phyloP scores from a whole-genome alignment of 1,140 invertebrate species.

The Littorina saxatilis region DNA sequence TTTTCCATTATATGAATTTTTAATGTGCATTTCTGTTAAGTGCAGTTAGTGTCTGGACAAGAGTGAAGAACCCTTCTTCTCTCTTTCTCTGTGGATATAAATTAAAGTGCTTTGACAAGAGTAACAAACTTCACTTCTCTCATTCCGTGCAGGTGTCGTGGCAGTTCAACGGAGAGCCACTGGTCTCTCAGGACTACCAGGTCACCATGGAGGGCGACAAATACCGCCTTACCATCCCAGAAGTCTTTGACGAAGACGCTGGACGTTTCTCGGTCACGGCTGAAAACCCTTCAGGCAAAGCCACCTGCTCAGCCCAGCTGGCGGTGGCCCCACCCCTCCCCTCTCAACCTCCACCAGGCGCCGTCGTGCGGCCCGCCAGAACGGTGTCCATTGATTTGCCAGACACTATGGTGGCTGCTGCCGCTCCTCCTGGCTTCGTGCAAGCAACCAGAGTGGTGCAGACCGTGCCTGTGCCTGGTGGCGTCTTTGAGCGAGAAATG shows the following conservation, averaged over 20 bases:
- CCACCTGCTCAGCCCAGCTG: slow-evolving; percentile 76
- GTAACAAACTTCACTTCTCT: too few relatives aligned
- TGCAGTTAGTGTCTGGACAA: too few relatives aligned
- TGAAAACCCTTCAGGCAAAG: slow-evolving; percentile 76
- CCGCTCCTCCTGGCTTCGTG: neutral
- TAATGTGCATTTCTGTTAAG: too few relatives aligned
- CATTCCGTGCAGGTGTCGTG: slow-evolving; percentile 86
- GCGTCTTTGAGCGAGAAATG: slow-evolving; percentile 36
- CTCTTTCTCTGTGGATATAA: too few relatives aligned
- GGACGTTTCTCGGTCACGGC: slow-evolving; percentile 74
- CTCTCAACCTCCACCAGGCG: slow-evolving; percentile 30
- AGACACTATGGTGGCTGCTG: slow-evolving; percentile 1
- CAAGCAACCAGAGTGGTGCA: neutral
- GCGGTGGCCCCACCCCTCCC: slow-evolving; percentile 70
- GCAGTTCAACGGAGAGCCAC: slow-evolving; percentile 84
- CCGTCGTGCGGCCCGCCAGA: slow-evolving; percentile 14
- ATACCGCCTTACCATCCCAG: slow-evolving; percentile 80
- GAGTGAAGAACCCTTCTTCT: too few relatives aligned
- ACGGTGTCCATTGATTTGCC: slow-evolving; percentile 39
- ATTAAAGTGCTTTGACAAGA: too few relatives aligned
- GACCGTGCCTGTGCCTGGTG: neutral
- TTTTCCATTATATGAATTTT: too few relatives aligned
- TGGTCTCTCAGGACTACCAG: slow-evolving; percentile 83
- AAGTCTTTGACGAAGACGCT: slow-evolving; percentile 74
- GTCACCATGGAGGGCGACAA: slow-evolving; percentile 83